Evolutionary conservation across 35 echinoderm and acorn worm genomes (phyloP).

Genomic region (Apostichopus parvimensis): DNA sequence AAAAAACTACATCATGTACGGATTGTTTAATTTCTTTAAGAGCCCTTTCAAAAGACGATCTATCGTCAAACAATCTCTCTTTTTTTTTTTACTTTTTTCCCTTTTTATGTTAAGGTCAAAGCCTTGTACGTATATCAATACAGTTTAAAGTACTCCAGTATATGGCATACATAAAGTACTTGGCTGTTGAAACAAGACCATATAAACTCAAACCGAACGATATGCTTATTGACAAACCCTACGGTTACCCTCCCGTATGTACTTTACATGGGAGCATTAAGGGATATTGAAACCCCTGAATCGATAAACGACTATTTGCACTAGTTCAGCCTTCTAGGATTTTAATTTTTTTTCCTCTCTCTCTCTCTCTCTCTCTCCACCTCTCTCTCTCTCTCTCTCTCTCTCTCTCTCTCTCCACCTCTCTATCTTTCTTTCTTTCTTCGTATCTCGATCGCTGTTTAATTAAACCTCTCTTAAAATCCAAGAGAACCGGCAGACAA

Average conservation of each 20-base stretch:
- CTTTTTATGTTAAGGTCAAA: conserved; percentile 13
- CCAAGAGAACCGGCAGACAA: neutral
- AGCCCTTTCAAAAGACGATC: neutral
- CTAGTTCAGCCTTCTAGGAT: neutral
- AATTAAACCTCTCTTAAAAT: neutral
- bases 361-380: no score
- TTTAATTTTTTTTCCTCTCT: neutral
- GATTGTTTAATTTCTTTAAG: conserved; percentile 15
- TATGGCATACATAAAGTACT: conserved; percentile 1
- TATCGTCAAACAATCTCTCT: conserved; percentile 11
- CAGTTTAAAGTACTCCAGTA: neutral
- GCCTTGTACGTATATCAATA: neutral
- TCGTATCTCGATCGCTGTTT: conserved; percentile 1
- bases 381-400: no score
- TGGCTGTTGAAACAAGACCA: neutral
- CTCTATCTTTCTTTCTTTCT: neutral
- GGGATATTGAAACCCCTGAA: neutral
- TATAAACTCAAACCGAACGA: neutral
- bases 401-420: no score
- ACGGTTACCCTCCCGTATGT: neutral
- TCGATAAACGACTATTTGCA: neutral
- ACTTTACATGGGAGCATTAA: neutral
- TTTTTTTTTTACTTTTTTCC: neutral
- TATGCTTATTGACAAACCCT: neutral
- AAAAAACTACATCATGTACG: neutral